These are phyloP conservation scores for Polydrusus tereticollis DNA, from an alignment of 2,888 invertebrate species.

Conservation along the genomic window DNA sequence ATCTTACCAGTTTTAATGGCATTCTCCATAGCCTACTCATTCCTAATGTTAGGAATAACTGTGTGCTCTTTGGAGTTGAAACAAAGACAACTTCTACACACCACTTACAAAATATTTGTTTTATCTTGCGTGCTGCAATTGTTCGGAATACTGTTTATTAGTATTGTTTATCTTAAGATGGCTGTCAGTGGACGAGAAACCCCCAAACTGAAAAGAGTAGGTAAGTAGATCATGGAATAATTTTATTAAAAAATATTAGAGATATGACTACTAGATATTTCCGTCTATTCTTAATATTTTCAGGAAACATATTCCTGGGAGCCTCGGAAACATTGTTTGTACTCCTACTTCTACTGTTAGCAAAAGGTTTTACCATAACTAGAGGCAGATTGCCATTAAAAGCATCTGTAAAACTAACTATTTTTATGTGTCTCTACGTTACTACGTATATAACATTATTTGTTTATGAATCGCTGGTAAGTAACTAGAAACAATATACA, in stretches of 20 bases:
- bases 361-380: slow-evolving; percentile 92
- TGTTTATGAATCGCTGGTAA: slow-evolving; percentile 83
- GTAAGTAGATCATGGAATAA: slow-evolving; percentile 61
- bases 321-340: slow-evolving; percentile 82
- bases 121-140: slow-evolving; percentile 79
- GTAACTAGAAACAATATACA: slow-evolving; percentile 22
- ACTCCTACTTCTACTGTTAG: slow-evolving; percentile 83
- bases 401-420: slow-evolving; percentile 81
- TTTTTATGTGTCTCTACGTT: slow-evolving; percentile 84
- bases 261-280: too few species aligned
- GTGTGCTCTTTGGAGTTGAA: slow-evolving; percentile 83
- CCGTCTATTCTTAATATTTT: slow-evolving; percentile 27
- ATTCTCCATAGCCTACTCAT: slow-evolving; percentile 79
- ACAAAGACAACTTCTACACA: slow-evolving; percentile 84
- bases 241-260: background rate
- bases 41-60: slow-evolving; percentile 79
- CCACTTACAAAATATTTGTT: slow-evolving; percentile 89
- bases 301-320: slow-evolving; percentile 72
- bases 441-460: slow-evolving; percentile 82
- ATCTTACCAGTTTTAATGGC: slow-evolving; percentile 86
- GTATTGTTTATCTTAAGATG: slow-evolving; percentile 81
- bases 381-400: slow-evolving; percentile 81
- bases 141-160: slow-evolving; percentile 77
- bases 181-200: slow-evolving; percentile 80
- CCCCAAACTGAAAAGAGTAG: slow-evolving; percentile 67